phyloP scores from a whole-genome alignment of 2,113 vertebrate species.

The Ascaphus truei region DNA sequence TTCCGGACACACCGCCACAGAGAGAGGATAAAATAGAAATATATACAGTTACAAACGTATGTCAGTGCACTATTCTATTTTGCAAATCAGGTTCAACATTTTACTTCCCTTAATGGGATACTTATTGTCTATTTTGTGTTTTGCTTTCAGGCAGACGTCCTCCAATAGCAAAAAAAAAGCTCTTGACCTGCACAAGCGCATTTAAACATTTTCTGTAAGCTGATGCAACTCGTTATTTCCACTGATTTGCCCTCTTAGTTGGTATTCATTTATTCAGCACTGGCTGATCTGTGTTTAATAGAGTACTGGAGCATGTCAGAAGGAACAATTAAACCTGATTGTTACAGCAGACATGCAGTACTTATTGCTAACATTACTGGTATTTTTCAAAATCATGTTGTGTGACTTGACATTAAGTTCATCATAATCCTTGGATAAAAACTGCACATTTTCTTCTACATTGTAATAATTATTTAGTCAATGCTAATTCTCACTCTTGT shows the following conservation, averaged over 20 bases:
- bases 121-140: too few relatives aligned
- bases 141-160: too few relatives aligned
- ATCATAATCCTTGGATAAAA: constrained; percentile 33
- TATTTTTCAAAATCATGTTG: constrained; percentile 50
- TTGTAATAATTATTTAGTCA: not conserved
- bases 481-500: not conserved
- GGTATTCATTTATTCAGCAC: constrained; percentile 60
- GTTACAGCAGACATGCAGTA: constrained; percentile 50
- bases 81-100: too few relatives aligned
- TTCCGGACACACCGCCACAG: too few relatives aligned
- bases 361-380: constrained; percentile 43
- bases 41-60: too few relatives aligned
- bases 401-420: constrained; percentile 33
- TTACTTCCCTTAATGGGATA: too few relatives aligned
- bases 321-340: constrained; percentile 61
- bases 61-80: too few relatives aligned
- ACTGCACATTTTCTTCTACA: not conserved
- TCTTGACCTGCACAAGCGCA: constrained; percentile 47
- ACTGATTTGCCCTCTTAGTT: constrained; percentile 44
- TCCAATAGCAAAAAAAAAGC: constrained; percentile 17
- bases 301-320: constrained; percentile 51
- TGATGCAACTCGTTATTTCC: constrained; percentile 51
- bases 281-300: constrained; percentile 61
- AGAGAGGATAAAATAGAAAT: too few relatives aligned
- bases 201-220: constrained; percentile 46